Percentiles rank a stretch among this genome's conserved stretches.
These are phyloP conservation scores for Neoitamus cyanurus DNA, from an alignment of 2,888 invertebrate genomes.

Conservation along the genomic window DNA sequence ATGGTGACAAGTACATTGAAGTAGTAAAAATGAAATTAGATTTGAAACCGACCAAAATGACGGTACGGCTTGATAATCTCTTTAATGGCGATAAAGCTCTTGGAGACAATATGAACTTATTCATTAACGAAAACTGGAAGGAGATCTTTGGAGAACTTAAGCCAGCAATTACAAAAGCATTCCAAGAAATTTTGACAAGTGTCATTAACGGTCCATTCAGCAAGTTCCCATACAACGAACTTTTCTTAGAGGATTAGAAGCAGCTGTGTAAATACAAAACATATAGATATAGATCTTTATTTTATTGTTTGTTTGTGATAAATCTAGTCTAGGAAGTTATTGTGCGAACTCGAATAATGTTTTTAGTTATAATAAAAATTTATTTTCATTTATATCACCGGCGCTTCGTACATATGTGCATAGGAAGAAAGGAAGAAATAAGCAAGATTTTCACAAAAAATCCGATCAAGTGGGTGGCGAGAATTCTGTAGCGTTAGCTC, in stretches of 20 bases:
- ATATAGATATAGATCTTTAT: background rate
- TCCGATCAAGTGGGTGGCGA: no score
- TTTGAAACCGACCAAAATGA: conserved; percentile 49
- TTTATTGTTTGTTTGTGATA: background rate
- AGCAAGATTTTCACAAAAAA: no score
- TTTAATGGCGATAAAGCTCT: conserved; percentile 67
- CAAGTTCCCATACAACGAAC: conserved; percentile 61
- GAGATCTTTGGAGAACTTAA: conserved; percentile 65
- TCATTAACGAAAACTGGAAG: conserved; percentile 67
- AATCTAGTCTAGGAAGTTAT: background rate
- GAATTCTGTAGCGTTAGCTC: no score
- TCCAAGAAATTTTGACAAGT: conserved; percentile 59
- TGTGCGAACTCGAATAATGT: background rate
- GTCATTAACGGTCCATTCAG: conserved; percentile 63
- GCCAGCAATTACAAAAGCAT: conserved; percentile 60
- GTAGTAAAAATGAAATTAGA: conserved; percentile 46
- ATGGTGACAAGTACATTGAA: conserved; percentile 53
- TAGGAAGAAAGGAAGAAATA: no score
- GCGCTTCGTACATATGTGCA: no score
- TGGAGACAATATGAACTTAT: conserved; percentile 65
- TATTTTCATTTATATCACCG: no score
- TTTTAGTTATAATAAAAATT: background rate
- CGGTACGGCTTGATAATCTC: conserved; percentile 61
- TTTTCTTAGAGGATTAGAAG: conserved; percentile 55
- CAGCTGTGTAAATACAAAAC: background rate